These are phyloP conservation scores for Carpatolechia fugitivella DNA, from an alignment of 2,888 invertebrate species.

Conservation along the genomic window DNA sequence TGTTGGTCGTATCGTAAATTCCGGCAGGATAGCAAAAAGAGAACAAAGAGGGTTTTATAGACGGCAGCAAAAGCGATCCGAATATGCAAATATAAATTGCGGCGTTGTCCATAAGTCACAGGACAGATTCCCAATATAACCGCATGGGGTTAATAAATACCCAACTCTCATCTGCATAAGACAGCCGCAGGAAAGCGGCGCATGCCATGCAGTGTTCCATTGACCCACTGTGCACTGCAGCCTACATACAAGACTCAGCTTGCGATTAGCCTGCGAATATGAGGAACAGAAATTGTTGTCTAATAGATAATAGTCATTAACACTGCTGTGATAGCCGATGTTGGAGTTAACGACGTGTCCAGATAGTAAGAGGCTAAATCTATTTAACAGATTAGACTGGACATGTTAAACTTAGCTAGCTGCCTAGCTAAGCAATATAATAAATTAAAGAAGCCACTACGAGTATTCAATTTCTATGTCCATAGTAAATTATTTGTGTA, in stretches of 20 bases:
- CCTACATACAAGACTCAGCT: constrained; percentile 55
- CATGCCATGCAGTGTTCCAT: constrained; percentile 53
- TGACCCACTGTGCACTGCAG: constrained; percentile 53
- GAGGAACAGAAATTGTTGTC: constrained; percentile 46
- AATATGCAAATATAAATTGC: constrained; percentile 20
- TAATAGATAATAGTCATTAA: constrained; percentile 13
- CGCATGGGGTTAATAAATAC: constrained; percentile 23
- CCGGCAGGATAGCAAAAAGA: not conserved
- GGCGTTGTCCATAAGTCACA: constrained; percentile 18
- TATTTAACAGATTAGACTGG: not conserved
- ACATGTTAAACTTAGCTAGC: not conserved
- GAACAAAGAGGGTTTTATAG: constrained; percentile 2
- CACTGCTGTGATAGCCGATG: not conserved
- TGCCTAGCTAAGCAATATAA: too few relatives aligned
- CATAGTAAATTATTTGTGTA: not conserved
- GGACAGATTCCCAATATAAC: constrained; percentile 14
- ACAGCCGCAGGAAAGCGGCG: constrained; percentile 64
- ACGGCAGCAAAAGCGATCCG: constrained; percentile 9
- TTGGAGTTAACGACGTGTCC: not conserved
- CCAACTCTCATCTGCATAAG: constrained; percentile 49
- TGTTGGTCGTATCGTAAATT: constrained; percentile 8
- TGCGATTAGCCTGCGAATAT: constrained; percentile 55
- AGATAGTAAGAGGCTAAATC: not conserved
- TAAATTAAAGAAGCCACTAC: too few relatives aligned
- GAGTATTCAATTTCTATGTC: too few relatives aligned